A percentile compares a stretch with the other conserved stretches of the same genome.
phyloP scores from a whole-genome alignment of 2,113 vertebrate species.

The Pterocles burchelli region DNA sequence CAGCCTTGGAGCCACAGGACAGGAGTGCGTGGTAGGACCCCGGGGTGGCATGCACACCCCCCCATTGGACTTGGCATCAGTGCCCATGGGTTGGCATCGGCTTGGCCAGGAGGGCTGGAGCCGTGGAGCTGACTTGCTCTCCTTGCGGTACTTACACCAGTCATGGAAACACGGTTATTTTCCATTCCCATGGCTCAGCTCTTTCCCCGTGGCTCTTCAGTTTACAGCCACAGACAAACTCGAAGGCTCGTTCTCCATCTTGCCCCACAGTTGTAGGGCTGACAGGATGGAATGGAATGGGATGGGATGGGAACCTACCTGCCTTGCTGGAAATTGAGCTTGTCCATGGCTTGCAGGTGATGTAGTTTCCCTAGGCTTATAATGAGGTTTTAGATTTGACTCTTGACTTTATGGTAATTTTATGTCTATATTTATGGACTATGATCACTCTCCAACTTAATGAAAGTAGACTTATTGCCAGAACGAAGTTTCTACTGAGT shows the following conservation, averaged over 20 bases:
- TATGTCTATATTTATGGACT: neutral
- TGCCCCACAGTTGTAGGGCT: accelerated
- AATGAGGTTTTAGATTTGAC: neutral
- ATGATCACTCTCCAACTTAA: neutral
- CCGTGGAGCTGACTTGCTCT: accelerated
- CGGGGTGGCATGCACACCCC: neutral
- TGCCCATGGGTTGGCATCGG: neutral
- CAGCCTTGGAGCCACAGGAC: accelerated
- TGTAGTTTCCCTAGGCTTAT: neutral
- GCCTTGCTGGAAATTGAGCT: neutral
- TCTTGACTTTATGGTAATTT: neutral
- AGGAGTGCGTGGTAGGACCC: neutral
- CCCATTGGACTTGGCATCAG: accelerated
- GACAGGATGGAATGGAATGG: neutral
- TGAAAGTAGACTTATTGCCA: neutral
- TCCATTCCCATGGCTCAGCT: neutral
- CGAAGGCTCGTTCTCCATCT: neutral
- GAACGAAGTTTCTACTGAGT: neutral
- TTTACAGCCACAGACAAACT: neutral
- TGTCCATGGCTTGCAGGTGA: neutral
- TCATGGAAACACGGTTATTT: neutral
- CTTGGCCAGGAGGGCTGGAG: neutral
- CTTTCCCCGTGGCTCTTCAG: accelerated
- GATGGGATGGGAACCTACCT: neutral
- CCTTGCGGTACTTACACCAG: neutral